Evolutionary conservation across 2,888 invertebrate species (phyloP), one percentile per base, ranked within the genome.

Genomic region (Cheilosia vernalis): DNA sequence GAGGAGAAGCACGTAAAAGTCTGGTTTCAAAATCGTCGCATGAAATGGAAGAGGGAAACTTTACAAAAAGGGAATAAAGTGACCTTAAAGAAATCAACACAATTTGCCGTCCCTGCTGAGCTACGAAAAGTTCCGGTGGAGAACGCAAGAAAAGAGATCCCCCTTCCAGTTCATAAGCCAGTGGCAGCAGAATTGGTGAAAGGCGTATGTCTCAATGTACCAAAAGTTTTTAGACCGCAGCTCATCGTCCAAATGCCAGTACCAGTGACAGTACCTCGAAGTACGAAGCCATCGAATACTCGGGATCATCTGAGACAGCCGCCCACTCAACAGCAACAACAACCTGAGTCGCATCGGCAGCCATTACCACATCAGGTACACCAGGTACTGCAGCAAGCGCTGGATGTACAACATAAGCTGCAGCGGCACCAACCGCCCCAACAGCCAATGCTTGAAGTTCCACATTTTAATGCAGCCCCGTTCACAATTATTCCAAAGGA

Each of bases 1-100:
- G 96, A 96, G 53, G 97, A 97, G 89, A 93, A 96, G 87, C 97
- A 97, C 92, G 96, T 96, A 87, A 96, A 96, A 92, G 95, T 96
- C 89, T 96, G 96, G 96, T 96, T 97, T 90, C 96, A 96, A 91
- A 96, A 96, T 92, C 93, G 96, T 42, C 93, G 96, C 9, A 97
- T 96, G 96, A 96, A 96, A 90, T 95, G 94, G 93, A 96, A 96
- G 42, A 89, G 89, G 83, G 88, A 27, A 19, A 69, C 33, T 4
- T 33, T 21, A 5, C 4, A 27, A 5, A 33, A 58, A 19, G 21
- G 19, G 0, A 24, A 24, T 24, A 24, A 24, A 30, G 13, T 47
- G 2, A 15, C 15, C 13, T n/a, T 33, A 1, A 33, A 56, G 33
- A 30, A 27, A n/a, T 19, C 30, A 30, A 30, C 30, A 24, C 2